phyloP scores from a whole-genome alignment of 2,888 invertebrate species.

The Drosophila quinaria region DNA sequence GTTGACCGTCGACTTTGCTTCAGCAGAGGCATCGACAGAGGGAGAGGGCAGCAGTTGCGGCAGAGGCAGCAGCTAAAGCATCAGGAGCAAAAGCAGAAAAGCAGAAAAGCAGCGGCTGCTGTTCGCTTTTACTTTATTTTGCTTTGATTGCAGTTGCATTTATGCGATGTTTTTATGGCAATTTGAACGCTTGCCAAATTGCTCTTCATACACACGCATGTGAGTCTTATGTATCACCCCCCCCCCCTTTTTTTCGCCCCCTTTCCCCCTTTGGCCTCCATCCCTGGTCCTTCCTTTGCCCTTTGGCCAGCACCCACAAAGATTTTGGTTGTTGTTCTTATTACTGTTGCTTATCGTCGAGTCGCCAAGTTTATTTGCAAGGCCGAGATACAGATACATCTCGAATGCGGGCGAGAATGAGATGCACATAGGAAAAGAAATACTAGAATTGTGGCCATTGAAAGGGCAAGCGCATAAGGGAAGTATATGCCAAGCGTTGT shows the following conservation, averaged over 20 bases:
- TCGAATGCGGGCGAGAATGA: neutral
- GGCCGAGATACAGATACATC: slow-evolving; percentile 27
- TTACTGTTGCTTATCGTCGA: slow-evolving; percentile 50
- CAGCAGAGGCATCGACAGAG: neutral
- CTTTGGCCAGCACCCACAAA: slow-evolving; percentile 39
- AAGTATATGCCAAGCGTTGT: slow-evolving; percentile 9
- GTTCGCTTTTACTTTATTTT: slow-evolving; percentile 43
- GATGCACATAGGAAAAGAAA: slow-evolving; percentile 39
- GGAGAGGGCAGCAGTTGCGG: neutral
- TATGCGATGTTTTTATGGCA: slow-evolving; percentile 70
- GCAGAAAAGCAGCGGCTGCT: slow-evolving; percentile 20
- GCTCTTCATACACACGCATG: slow-evolving; percentile 60
- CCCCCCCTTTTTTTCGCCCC: neutral
- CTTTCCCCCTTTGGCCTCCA: neutral
- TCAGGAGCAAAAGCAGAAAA: neutral
- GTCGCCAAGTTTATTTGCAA: slow-evolving; percentile 51
- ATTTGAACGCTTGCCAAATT: slow-evolving; percentile 78
- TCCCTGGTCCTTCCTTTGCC: neutral
- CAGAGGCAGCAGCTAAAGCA: neutral
- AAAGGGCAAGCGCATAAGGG: slow-evolving; percentile 14
- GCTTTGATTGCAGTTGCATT: slow-evolving; percentile 72
- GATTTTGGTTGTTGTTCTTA: slow-evolving; percentile 33
- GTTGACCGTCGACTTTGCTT: slow-evolving; percentile 14
- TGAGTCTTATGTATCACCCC: slow-evolving; percentile 2
- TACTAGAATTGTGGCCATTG: neutral